These are phyloP conservation scores for Drosophila jambulina DNA, from an alignment of 1,140 invertebrate genomes.

Conservation along the genomic window DNA sequence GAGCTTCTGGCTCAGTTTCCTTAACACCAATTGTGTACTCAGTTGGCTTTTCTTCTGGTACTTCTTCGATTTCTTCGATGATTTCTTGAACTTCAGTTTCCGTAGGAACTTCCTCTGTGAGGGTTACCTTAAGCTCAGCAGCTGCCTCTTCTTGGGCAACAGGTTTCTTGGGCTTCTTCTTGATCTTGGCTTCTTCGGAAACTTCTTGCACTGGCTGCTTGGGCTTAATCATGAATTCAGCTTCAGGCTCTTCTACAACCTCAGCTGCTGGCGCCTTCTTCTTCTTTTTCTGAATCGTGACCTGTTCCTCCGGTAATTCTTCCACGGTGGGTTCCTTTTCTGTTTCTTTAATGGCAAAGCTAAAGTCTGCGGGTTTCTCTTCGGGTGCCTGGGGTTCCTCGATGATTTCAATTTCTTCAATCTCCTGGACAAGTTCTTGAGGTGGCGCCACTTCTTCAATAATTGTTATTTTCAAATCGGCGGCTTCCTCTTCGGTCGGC, in stretches of 20 bases:
- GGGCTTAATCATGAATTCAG: slow-evolving; percentile 67
- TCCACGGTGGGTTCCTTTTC: slow-evolving; percentile 62
- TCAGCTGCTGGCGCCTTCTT: slow-evolving; percentile 56
- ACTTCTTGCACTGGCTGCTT: slow-evolving; percentile 73
- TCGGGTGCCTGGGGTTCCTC: slow-evolving; percentile 46
- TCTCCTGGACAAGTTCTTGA: slow-evolving; percentile 66
- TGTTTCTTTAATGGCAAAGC: slow-evolving; percentile 63
- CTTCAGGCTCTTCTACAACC: slow-evolving; percentile 75
- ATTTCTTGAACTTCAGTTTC: slow-evolving; percentile 63
- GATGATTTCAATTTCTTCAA: slow-evolving; percentile 65
- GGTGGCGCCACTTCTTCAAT: slow-evolving; percentile 65
- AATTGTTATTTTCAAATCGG: slow-evolving; percentile 72
- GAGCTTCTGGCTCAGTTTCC: slow-evolving; percentile 57
- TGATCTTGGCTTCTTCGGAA: slow-evolving; percentile 79
- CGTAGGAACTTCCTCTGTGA: slow-evolving; percentile 52
- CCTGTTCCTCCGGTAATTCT: slow-evolving; percentile 69
- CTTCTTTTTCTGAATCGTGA: slow-evolving; percentile 69
- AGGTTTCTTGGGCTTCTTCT: slow-evolving; percentile 67
- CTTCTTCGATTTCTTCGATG: slow-evolving; percentile 65
- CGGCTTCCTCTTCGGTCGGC: slow-evolving; percentile 70
- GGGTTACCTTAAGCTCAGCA: slow-evolving; percentile 65
- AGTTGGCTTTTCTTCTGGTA: slow-evolving; percentile 27
- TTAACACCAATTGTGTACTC: slow-evolving; percentile 60
- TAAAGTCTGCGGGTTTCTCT: slow-evolving; percentile 51
- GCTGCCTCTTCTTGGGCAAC: slow-evolving; percentile 59